A percentile compares a stretch with the other conserved stretches of the same genome.
These are phyloP conservation scores for Crepidodera aurea DNA, from an alignment of 2,888 invertebrate species.

Conservation along the genomic window DNA sequence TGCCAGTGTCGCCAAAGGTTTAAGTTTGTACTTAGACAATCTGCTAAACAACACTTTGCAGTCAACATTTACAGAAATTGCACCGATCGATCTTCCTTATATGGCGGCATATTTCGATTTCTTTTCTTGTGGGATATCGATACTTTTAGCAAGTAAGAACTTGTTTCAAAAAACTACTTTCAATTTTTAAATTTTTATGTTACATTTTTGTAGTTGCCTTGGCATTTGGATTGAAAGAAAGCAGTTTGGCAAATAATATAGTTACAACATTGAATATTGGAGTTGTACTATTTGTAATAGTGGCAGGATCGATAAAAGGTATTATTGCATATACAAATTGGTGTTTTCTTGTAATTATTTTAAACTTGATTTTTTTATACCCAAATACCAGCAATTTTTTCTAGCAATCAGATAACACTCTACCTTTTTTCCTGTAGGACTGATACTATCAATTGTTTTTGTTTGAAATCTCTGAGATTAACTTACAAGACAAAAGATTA, in stretches of 20 bases:
- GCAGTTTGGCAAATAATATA: conserved; percentile 84
- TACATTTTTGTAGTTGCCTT: conserved; percentile 68
- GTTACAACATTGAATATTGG: conserved; percentile 84
- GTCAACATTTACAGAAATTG: conserved; percentile 67
- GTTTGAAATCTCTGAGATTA: too few relatives aligned
- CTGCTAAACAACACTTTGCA: conserved; percentile 72
- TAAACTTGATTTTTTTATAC: too few relatives aligned
- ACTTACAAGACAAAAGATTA: too few relatives aligned
- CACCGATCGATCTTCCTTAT: conserved; percentile 72
- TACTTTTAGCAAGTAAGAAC: conserved; percentile 71
- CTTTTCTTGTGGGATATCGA: conserved; percentile 76
- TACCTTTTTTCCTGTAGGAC: too few relatives aligned
- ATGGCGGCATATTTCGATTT: conserved; percentile 79
- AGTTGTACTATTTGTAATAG: conserved; percentile 83
- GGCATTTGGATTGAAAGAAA: conserved; percentile 88
- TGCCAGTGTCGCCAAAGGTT: conserved; percentile 81
- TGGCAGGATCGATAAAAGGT: conserved; percentile 80
- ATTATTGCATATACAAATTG: too few relatives aligned
- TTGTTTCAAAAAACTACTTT: too few relatives aligned
- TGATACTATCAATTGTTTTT: too few relatives aligned
- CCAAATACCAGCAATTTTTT: too few relatives aligned
- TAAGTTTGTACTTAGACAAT: conserved; percentile 80
- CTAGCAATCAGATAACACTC: too few relatives aligned
- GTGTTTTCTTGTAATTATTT: too few relatives aligned
- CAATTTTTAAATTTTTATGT: neutral